Percentiles rank a stretch among this genome's conserved stretches.
phyloP scores from a whole-genome alignment of 2,797 vertebrate genomes.

The Tympanoctomys barrerae region DNA sequence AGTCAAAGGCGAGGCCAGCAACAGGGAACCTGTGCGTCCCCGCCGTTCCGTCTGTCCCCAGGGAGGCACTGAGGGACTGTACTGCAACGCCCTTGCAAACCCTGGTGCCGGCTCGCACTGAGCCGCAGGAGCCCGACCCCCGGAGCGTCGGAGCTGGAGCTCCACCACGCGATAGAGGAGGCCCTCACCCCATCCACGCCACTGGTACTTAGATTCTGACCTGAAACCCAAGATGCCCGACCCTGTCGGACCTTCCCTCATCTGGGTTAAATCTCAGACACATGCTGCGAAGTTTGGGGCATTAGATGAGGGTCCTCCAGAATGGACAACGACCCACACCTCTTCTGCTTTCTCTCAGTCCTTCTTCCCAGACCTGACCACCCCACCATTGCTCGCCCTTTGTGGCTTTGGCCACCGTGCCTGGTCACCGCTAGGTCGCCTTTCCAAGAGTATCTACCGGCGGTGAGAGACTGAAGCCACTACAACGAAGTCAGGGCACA shows the following conservation, averaged over 20 bases:
- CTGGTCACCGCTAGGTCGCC: background rate
- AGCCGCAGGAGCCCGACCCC: background rate
- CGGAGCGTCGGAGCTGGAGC: background rate
- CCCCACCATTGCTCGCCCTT: background rate
- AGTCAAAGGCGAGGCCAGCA: background rate
- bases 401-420: background rate
- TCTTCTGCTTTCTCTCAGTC: background rate
- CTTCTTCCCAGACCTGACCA: background rate
- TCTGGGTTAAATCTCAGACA: background rate
- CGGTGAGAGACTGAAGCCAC: background rate
- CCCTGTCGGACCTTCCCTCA: background rate
- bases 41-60: background rate
- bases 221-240: background rate
- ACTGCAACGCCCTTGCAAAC: background rate
- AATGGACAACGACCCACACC: background rate
- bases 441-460: background rate
- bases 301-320: background rate
- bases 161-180: background rate
- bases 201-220: background rate
- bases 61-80: background rate
- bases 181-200: background rate
- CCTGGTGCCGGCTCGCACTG: background rate
- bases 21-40: background rate
- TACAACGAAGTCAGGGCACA: slow-evolving; percentile 55
- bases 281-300: slow-evolving; percentile 5